These are phyloP conservation scores for Melanotus villosus DNA, from an alignment of 2,888 invertebrate species.

Conservation along the genomic window DNA sequence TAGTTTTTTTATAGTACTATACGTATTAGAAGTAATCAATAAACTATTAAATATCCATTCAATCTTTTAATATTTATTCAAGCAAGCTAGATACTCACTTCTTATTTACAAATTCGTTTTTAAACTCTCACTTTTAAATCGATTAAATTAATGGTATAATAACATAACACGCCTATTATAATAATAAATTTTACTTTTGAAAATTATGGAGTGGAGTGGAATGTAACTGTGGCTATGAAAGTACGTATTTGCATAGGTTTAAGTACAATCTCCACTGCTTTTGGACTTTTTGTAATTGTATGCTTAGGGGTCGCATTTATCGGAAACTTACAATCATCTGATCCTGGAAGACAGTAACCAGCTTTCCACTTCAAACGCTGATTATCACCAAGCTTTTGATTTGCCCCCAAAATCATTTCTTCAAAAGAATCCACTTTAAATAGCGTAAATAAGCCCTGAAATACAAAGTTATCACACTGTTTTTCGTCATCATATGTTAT, in stretches of 20 bases:
- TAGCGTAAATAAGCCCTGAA: slow-evolving; percentile 70
- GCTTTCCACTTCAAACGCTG: slow-evolving; percentile 67
- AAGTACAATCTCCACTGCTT: slow-evolving; percentile 2
- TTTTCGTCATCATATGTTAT: neutral
- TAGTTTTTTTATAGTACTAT: no score
- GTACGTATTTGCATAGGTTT: slow-evolving; percentile 50
- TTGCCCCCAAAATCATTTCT: slow-evolving; percentile 82
- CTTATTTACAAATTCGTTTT: no score
- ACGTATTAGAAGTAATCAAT: no score
- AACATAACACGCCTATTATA: no score
- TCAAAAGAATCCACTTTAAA: slow-evolving; percentile 71
- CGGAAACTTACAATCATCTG: neutral
- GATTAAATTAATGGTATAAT: no score
- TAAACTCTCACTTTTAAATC: no score
- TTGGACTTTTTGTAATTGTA: neutral
- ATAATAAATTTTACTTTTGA: no score
- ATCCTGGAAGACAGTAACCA: slow-evolving; percentile 9
- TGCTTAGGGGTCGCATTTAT: neutral
- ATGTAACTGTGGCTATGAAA: slow-evolving; percentile 47
- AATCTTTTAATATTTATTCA: no score
- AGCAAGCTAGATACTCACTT: no score
- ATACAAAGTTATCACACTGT: slow-evolving; percentile 26
- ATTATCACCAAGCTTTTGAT: slow-evolving; percentile 73
- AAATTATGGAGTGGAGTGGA: no score
- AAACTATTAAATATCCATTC: no score